Percentiles rank a stretch among this genome's conserved stretches.
Conservation (phyloP, 2,888 invertebrate species). For the Erebia palarica region DNA sequence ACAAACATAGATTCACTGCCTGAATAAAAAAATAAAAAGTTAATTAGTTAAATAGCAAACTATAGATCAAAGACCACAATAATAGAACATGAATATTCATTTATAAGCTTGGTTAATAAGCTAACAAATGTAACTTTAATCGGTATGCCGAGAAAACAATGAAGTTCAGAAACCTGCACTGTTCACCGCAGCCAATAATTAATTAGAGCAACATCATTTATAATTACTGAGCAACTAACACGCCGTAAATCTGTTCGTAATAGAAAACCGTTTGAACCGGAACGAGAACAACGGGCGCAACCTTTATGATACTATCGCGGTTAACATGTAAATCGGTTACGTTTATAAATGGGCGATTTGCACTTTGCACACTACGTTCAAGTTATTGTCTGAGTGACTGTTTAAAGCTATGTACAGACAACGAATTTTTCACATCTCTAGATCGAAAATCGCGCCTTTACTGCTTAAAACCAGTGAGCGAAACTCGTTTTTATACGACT, state of each 20-base stretch:
- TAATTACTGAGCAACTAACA: constrained; percentile 46
- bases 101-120: neutral
- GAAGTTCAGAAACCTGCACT: constrained; percentile 26
- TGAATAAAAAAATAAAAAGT: too few relatives aligned
- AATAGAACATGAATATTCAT: constrained; percentile 10
- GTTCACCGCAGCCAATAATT: constrained; percentile 28
- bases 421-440: neutral
- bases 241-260: constrained; percentile 46
- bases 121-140: constrained; percentile 28
- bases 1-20: too few relatives aligned
- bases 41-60: neutral
- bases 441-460: too few relatives aligned
- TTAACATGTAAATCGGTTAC: constrained; percentile 46
- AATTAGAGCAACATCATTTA: constrained; percentile 38
- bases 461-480: too few relatives aligned
- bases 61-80: neutral
- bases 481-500: too few relatives aligned
- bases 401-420: neutral
- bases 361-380: constrained; percentile 17
- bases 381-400: constrained; percentile 11
- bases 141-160: constrained; percentile 33
- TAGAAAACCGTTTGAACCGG: constrained; percentile 46
- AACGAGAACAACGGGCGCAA: constrained; percentile 47
- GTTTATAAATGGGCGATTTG: constrained; percentile 43
- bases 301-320: constrained; percentile 45